phyloP scores from a whole-genome alignment of 2,888 invertebrate species.

The Nemurella pictetii region DNA sequence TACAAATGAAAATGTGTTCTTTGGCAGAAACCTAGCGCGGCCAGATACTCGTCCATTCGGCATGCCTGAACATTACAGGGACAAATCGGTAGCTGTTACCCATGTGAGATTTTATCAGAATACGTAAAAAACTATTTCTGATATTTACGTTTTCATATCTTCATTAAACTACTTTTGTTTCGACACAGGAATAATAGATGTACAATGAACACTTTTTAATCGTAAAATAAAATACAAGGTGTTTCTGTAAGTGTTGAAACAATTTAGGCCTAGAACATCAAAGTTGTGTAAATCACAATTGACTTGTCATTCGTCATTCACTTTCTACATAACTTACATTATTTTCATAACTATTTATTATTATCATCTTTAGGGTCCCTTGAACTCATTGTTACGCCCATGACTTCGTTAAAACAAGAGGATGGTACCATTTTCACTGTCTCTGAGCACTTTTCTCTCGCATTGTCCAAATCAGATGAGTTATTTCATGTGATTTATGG shows the following conservation, averaged over 20 bases:
- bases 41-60: background rate
- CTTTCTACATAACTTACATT: background rate
- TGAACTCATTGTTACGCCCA: background rate
- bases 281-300: background rate
- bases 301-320: background rate
- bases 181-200: background rate
- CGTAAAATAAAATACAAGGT: background rate
- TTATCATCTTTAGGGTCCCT: background rate
- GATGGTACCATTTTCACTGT: background rate
- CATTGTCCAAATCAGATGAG: background rate
- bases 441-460: background rate
- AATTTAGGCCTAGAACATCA: background rate
- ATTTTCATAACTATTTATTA: background rate
- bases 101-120: background rate
- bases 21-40: slow-evolving; percentile 38
- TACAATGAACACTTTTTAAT: background rate
- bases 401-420: background rate
- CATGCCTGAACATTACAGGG: background rate
- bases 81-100: background rate
- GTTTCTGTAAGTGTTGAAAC: background rate
- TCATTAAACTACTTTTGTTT: background rate
- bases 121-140: background rate
- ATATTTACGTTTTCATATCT: background rate
- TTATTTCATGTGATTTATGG: background rate
- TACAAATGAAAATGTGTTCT: slow-evolving; percentile 31